Evolutionary conservation across 2,113 vertebrate genomes (phyloP), one percentile per base, ranked within the genome.

Genomic region (Isurus oxyrinchus): DNA sequence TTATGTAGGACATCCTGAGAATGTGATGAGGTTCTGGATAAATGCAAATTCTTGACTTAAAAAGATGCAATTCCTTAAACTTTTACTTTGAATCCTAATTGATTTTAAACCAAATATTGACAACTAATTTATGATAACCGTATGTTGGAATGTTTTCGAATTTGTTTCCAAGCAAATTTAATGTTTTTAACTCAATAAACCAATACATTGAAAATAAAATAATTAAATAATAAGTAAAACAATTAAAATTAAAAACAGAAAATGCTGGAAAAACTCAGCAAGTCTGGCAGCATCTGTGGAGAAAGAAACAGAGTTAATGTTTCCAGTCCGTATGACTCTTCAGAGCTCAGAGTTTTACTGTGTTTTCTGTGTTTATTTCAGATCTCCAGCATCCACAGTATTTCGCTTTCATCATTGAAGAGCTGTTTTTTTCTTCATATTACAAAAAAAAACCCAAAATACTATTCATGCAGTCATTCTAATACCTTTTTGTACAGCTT

Each of bases 401-500:
- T 69, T 27, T 49, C 1, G 44, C 44, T 49, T 49, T 49, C 44
- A 49, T 49, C 23, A n/a, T 88, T 57, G n/a, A 61, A 96, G 27
- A 66, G 14, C 19, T 53, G 8, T 90, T 69, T 91, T 72, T 81
- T 55, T n/a, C n/a, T n/a, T n/a, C n/a, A n/a, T n/a, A n/a, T 55
- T 63, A 69, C 66, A 49, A 67, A 27, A 72, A 96, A 96, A 55
- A 49, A 96, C 61, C 14, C 63, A 66, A 49, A 94, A 96, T 96
- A 25, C 14, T 95, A 44, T 96, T 95, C 35, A 81, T 8, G 8
- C 63, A 96, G 67, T 96, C 96, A 40, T 53, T 81, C 11, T 94
- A 93, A 91, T 97, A 99, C 98, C 98, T 98, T 97, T 98, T 87
- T 98, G 98, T 57, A 99, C 97, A 5, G 97, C 98, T 96, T 96